Evolutionary conservation across 2,113 vertebrate species (phyloP).

Genomic region (Megatriorchis doriae): DNA sequence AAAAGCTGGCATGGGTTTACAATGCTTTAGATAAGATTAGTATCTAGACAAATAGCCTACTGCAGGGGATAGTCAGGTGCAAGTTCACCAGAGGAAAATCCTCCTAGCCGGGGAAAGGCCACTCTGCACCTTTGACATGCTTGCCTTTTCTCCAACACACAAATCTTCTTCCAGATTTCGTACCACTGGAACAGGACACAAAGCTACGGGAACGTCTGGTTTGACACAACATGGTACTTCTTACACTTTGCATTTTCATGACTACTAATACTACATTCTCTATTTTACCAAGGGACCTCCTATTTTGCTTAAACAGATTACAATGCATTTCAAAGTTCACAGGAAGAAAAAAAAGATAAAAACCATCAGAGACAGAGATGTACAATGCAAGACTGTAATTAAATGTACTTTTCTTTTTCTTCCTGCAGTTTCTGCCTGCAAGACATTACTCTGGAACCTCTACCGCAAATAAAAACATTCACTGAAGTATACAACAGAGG

Average conservation of each 20-base stretch:
- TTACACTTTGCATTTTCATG: neutral
- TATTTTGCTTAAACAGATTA: neutral
- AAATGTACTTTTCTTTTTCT: neutral
- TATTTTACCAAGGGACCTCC: neutral
- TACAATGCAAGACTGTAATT: neutral
- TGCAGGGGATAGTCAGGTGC: neutral
- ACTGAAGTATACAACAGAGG: neutral
- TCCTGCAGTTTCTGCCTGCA: neutral
- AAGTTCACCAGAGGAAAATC: neutral
- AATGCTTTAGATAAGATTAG: neutral
- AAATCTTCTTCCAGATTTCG: neutral
- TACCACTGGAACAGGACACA: neutral
- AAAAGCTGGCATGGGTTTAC: neutral
- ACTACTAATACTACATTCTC: neutral
- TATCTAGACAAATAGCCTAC: neutral
- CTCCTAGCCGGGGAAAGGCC: neutral
- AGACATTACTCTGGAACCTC: neutral
- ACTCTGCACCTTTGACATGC: fast-evolving
- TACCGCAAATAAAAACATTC: neutral
- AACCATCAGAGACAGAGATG: neutral
- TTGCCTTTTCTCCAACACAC: neutral
- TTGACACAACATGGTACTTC: neutral
- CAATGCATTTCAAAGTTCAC: neutral
- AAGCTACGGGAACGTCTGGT: fast-evolving
- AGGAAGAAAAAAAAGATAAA: neutral